Evolutionary conservation across 1,140 invertebrate genomes (phyloP).

Genomic region (Cydia amplana): DNA sequence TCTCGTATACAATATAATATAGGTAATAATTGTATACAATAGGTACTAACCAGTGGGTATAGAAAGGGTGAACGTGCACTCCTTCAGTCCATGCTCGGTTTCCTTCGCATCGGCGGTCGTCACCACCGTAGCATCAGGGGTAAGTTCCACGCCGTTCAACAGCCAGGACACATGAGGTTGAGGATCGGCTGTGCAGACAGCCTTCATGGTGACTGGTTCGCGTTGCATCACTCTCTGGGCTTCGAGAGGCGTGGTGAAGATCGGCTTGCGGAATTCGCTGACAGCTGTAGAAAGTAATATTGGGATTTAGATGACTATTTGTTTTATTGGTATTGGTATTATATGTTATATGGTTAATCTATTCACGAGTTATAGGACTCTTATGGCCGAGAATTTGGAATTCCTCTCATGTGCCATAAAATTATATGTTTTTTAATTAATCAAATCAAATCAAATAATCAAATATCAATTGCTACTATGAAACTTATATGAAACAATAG

Average conservation of each 20-base stretch:
- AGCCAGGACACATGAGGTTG: constrained; percentile 81
- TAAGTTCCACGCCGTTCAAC: constrained; percentile 77
- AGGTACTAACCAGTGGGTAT: constrained; percentile 82
- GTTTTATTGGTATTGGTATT: too few relatives aligned
- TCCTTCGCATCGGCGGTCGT: constrained; percentile 82
- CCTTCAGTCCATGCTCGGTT: constrained; percentile 86
- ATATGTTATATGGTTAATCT: too few relatives aligned
- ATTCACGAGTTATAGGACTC: too few relatives aligned
- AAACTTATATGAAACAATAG: too few relatives aligned
- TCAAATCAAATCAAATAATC: too few relatives aligned
- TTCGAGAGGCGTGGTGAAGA: constrained; percentile 84
- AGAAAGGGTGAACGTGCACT: constrained; percentile 85
- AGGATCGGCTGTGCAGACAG: constrained; percentile 91
- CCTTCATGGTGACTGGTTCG: constrained; percentile 85
- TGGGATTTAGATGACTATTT: too few relatives aligned
- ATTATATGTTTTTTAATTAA: too few relatives aligned
- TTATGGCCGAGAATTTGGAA: too few relatives aligned
- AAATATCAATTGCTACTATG: too few relatives aligned
- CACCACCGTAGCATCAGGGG: constrained; percentile 69
- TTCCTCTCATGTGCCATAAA: too few relatives aligned
- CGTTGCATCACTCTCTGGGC: constrained; percentile 86
- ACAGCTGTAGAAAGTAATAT: constrained; percentile 77
- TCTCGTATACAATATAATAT: too few relatives aligned
- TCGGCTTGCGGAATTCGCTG: constrained; percentile 87
- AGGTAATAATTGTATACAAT: too few relatives aligned